These are phyloP conservation scores for Dipus sagitta DNA, from an alignment of 2,797 vertebrate species.

Conservation along the genomic window DNA sequence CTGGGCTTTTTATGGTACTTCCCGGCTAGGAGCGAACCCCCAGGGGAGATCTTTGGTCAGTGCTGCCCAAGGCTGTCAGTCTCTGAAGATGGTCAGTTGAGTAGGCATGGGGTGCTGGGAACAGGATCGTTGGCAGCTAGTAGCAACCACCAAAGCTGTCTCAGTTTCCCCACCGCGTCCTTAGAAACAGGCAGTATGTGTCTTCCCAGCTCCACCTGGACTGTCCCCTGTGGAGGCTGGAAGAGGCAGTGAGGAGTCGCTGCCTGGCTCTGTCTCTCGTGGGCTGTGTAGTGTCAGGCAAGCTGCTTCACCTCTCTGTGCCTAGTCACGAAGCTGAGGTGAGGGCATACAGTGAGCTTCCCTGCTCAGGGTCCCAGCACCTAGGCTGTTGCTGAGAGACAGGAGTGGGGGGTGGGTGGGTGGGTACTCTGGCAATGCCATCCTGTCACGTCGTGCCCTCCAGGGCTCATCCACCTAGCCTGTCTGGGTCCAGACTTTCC, in stretches of 20 bases:
- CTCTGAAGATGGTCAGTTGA: too few species aligned
- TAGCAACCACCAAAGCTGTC: neutral
- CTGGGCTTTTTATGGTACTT: neutral
- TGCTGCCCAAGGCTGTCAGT: neutral
- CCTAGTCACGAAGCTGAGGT: neutral
- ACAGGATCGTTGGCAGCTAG: neutral
- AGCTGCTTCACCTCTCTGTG: neutral
- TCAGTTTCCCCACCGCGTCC: neutral
- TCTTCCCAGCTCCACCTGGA: neutral
- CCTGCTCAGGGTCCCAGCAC: neutral
- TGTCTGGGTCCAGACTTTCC: neutral
- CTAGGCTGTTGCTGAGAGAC: neutral
- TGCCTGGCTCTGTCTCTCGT: neutral
- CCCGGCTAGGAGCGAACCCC: neutral
- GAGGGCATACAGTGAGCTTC: neutral
- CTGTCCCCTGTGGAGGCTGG: neutral
- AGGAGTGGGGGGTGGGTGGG: neutral
- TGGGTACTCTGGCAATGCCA: neutral
- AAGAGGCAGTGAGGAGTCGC: neutral
- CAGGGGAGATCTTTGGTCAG: neutral
- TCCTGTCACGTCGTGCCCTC: accelerated
- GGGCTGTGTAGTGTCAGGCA: neutral
- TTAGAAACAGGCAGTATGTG: neutral
- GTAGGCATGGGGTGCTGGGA: too few species aligned
- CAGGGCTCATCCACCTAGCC: neutral